phyloP scores from a whole-genome alignment of 2,797 vertebrate species.

The Pseudotriccus pelzelni region DNA sequence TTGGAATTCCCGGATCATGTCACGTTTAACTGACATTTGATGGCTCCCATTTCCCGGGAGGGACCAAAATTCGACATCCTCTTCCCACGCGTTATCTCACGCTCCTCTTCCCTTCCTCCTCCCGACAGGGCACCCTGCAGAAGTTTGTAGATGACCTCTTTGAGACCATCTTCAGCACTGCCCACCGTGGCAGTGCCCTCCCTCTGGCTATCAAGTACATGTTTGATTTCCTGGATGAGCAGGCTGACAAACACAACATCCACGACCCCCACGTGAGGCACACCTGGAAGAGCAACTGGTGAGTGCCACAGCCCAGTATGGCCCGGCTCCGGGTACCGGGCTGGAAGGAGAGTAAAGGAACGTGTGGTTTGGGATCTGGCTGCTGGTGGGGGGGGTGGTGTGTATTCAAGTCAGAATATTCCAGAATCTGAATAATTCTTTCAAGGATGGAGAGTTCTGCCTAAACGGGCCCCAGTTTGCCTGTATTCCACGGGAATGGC shows the following conservation, averaged over 20 bases:
- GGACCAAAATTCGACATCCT: background rate
- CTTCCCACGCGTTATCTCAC: background rate
- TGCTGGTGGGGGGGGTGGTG: background rate
- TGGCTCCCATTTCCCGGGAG: background rate
- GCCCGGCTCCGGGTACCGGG: background rate
- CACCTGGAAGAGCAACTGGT: constrained; percentile 99
- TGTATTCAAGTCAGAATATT: background rate
- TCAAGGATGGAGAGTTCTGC: background rate
- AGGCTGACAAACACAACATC: constrained; percentile 95
- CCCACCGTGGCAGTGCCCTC: constrained; percentile 93
- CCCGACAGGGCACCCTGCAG: constrained; percentile 90
- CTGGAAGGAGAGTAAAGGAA: background rate
- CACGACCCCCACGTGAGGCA: constrained; percentile 95
- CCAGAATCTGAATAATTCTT: background rate
- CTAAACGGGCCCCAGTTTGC: background rate
- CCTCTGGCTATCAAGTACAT: constrained; percentile 99
- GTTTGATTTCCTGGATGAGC: constrained; percentile 98
- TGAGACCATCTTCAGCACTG: constrained; percentile 98
- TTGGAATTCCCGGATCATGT: background rate
- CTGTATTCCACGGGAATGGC: background rate
- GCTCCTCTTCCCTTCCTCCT: background rate
- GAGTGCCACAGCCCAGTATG: constrained; percentile 46
- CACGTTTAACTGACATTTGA: no score
- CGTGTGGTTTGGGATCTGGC: background rate
- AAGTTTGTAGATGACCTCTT: constrained; percentile 98